Evolutionary conservation across 1,140 invertebrate species (phyloP).

Genomic region (Heterodera carotae): DNA sequence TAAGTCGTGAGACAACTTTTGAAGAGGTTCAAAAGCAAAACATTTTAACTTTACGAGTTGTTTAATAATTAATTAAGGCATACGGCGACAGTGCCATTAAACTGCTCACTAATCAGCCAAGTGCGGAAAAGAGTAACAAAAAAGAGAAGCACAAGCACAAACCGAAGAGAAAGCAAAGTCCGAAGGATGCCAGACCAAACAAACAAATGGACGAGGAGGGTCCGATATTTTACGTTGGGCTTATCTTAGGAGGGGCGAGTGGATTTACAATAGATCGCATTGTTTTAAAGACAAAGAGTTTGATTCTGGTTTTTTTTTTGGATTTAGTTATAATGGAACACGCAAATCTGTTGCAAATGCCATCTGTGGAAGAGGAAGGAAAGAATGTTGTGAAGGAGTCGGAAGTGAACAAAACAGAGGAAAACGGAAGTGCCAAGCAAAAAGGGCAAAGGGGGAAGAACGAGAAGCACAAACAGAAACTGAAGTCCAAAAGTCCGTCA

Average conservation of each 20-base stretch:
- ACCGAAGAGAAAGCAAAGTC: slow-evolving; percentile 26
- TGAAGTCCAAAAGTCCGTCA: slow-evolving; percentile 25
- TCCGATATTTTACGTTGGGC: not conserved
- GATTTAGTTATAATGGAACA: not conserved
- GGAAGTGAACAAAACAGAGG: not conserved
- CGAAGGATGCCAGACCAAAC: slow-evolving; percentile 9
- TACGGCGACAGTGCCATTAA: slow-evolving; percentile 30
- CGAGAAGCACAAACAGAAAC: not conserved
- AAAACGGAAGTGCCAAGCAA: not conserved
- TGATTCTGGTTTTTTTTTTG: no score
- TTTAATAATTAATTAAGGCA: not conserved
- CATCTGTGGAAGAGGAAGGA: not conserved
- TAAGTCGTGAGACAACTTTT: slow-evolving; percentile 25
- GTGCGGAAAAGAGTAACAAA: slow-evolving; percentile 27
- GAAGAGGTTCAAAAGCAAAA: slow-evolving; percentile 11
- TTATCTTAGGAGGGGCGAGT: no score
- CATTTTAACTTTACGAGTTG: not conserved
- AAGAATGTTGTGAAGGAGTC: not conserved
- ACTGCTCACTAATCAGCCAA: slow-evolving; percentile 2
- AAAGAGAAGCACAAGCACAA: slow-evolving; percentile 32
- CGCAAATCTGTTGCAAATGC: not conserved
- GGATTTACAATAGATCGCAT: no score
- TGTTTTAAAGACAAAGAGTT: no score
- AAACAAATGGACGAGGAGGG: not conserved
- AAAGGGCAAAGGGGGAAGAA: not conserved